Evolutionary conservation across 2,113 vertebrate genomes (phyloP), one percentile per base, ranked within the genome.

Genomic region (Otolemur garnettii): DNA sequence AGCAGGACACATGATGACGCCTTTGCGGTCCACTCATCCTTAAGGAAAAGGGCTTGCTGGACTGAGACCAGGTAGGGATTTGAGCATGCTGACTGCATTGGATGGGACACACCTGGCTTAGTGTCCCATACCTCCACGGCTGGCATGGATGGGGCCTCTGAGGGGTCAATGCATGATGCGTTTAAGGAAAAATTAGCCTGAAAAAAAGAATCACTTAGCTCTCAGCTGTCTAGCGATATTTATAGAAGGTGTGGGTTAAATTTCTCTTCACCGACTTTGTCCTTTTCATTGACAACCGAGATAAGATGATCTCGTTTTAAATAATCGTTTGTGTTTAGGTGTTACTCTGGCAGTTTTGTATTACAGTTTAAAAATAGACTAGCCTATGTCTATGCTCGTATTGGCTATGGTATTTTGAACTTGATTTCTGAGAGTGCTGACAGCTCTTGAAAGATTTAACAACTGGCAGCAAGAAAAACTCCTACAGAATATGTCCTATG

Each of bases 391-490:
- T 97, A 93, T 98, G 96, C 96, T 98, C 89, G 83, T 94, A 71
- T 98, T 97, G 98, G 97, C 97, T 98, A 87, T 97, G 96, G 97
- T 98, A 98, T 98, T 98, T 98, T 97, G 97, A 96, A 98, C 98
- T 98, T 98, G 98, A 98, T 98, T 99, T 98, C 97, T 98, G 98
- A 98, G 97, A 86, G 94, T 98, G 98, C 98, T 98, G 98, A 98
- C 98, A 98, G 98, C 96, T 98, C 98, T 97, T 98, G 98, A 98
- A 98, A 98, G 98, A 98, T 98, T 98, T 98, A 99, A 98, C 89
- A 98, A 98, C 98, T 98, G 98, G 97, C 96, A 98, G 98, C 97
- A 98, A 97, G 98, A 98, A 98, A 98, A 97, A 98, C 96, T 98
- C 94, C 83, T 95, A 97, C 97, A 97, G 97, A 98, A 97, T 98